A percentile compares a stretch with the other conserved stretches of the same genome.
phyloP scores from a whole-genome alignment of 2,113 vertebrate genomes.

The Stegastes partitus region DNA sequence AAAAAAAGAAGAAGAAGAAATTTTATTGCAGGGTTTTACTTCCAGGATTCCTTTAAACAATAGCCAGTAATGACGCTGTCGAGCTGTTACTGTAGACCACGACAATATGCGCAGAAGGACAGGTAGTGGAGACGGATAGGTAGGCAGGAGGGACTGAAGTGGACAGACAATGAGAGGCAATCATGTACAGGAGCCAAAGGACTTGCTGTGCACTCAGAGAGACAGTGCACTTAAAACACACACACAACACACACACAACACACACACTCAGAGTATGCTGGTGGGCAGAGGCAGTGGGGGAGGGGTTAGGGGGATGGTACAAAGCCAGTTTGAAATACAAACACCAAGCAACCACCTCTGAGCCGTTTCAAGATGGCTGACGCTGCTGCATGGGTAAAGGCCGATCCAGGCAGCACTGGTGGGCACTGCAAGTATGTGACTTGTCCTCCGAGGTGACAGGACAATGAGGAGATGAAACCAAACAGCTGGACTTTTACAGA shows the following conservation, averaged over 20 bases:
- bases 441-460: constrained; percentile 27
- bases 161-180: constrained; percentile 43
- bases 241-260: constrained; percentile 49
- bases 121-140: constrained; percentile 19
- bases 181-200: constrained; percentile 51
- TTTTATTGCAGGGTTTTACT: background rate
- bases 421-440: constrained; percentile 27
- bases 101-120: constrained; percentile 1
- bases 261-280: constrained; percentile 62
- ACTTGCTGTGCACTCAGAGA: constrained; percentile 15
- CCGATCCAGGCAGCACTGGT: constrained; percentile 32
- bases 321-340: constrained; percentile 83
- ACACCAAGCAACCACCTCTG: constrained; percentile 75
- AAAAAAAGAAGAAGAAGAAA: too few relatives aligned
- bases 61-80: constrained; percentile 11
- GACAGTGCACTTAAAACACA: constrained; percentile 58
- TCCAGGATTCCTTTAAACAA: background rate
- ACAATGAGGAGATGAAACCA: constrained; percentile 42
- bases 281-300: constrained; percentile 77
- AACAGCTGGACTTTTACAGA: constrained; percentile 24
- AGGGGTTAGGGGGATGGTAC: constrained; percentile 77
- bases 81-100: background rate
- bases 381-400: constrained; percentile 54
- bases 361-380: constrained; percentile 78
- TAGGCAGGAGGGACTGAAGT: constrained; percentile 25